phyloP scores from a whole-genome alignment of 2,113 vertebrate genomes.

The Myiagra hebetior region DNA sequence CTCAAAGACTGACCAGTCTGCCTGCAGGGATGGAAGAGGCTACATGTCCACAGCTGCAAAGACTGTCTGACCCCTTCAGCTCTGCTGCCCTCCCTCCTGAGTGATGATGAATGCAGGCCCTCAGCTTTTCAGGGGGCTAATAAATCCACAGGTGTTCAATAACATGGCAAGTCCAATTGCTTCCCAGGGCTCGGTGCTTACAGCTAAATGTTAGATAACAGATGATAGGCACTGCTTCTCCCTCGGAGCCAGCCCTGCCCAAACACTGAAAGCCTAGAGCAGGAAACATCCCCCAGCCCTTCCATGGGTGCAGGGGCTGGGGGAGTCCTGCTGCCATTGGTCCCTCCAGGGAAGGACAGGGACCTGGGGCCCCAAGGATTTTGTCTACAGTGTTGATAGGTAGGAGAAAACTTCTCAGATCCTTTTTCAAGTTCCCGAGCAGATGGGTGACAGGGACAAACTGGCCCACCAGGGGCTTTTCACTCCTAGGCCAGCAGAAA shows the following conservation, averaged over 20 bases:
- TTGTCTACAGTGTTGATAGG: not conserved
- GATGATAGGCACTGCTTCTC: not conserved
- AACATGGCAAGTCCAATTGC: not conserved
- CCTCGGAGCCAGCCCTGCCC: not conserved
- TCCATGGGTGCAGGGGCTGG: not conserved
- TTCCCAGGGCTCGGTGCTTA: not conserved
- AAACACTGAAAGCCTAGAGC: accelerated
- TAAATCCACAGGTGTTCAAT: not conserved
- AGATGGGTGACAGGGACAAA: not conserved
- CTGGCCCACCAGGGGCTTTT: not conserved
- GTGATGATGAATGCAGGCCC: not conserved
- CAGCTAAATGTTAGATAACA: not conserved
- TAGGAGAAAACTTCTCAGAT: not conserved
- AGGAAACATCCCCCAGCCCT: not conserved
- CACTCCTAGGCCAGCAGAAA: not conserved
- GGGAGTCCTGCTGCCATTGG: not conserved
- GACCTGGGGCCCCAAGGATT: not conserved
- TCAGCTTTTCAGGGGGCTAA: not conserved
- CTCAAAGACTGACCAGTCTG: not conserved
- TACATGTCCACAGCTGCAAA: not conserved
- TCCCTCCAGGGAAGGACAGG: not conserved
- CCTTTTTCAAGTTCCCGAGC: not conserved
- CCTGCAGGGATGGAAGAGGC: not conserved
- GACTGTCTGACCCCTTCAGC: not conserved
- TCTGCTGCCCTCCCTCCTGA: not conserved